Evolutionary conservation across 2,797 vertebrate species (phyloP), one percentile per base, ranked within the genome.

Genomic region (Brotula barbata): DNA sequence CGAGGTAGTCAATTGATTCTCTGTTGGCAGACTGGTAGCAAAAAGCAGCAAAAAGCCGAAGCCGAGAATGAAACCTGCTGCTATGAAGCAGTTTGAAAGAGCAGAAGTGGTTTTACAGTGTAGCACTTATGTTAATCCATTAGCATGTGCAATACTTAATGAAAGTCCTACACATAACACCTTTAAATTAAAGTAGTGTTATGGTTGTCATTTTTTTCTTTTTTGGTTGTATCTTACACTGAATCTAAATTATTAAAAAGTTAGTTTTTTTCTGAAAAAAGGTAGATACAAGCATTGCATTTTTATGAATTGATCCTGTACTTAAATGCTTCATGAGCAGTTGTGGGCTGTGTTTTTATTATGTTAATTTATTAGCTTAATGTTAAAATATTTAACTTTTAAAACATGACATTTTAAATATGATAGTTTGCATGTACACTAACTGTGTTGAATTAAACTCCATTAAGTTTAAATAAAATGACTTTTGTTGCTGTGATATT

Each of bases 391-490:
- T 78, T 80, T 71, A 76, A 77, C 83, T 87, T 90, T 87, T 72
- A 81, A 85, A 85, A 79, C 59, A 88, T 81, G 82, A 85, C 82
- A 87, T 85, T 85, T 89, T 88, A 81, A 83, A 87, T 82, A 88
- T 84, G 77, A 88, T 85, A 85, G 82, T 83, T 89, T 90, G 90
- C 90, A 92, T 92, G 89, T 90, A 83, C 88, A 88, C 84, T 87
- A 74, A 87, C 80, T 90, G 83, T 90, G 81, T 88, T 88, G 89
- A 70, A 89, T 87, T 88, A 83, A 88, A 86, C 74, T 89, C 75
- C 85, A 87, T 88, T 87, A 77, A 81, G 73, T 89, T 88, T 60
- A 89, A 92, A 90, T 91, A 89, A 92, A 92, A 89, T 73, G 83
- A 84, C 85, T 87, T 80, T n/a, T 59, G 31, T 82, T 73, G 68